A percentile compares a stretch with the other conserved stretches of the same genome.
These are phyloP conservation scores for Zosterops pallidus DNA, from an alignment of 2,113 vertebrate genomes.

Conservation along the genomic window DNA sequence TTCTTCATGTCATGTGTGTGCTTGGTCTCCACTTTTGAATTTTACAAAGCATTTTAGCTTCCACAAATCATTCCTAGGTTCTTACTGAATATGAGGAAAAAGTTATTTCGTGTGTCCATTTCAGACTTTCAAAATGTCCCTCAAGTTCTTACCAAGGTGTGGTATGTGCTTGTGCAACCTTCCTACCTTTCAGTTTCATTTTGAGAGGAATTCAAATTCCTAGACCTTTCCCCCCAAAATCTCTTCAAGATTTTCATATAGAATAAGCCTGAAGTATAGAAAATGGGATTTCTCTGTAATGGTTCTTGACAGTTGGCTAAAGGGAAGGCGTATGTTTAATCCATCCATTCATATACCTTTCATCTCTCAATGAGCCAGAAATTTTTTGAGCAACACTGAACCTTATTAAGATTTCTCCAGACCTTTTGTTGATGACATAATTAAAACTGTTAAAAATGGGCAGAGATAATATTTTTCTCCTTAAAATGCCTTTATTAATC, in stretches of 20 bases:
- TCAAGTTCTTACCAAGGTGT: not conserved
- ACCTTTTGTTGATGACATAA: not conserved
- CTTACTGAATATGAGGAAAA: not conserved
- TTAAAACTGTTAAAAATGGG: not conserved
- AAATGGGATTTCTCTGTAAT: not conserved
- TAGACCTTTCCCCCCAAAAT: not conserved
- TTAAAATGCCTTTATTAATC: too few relatives aligned
- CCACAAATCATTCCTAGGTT: not conserved
- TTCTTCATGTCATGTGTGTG: not conserved
- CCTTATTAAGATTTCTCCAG: not conserved
- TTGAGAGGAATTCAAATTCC: not conserved
- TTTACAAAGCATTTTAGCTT: not conserved
- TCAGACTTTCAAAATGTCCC: not conserved
- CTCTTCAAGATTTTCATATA: not conserved
- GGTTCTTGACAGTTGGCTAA: not conserved
- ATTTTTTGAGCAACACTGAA: rapidly evolving
- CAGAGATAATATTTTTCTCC: too few relatives aligned
- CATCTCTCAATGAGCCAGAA: not conserved
- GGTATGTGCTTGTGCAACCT: not conserved
- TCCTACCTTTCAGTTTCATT: not conserved
- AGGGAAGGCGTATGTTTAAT: not conserved
- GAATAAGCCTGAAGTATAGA: not conserved
- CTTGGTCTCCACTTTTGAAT: not conserved
- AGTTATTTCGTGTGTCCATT: not conserved
- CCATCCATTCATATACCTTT: not conserved